These are phyloP conservation scores for Ginglymostoma cirratum DNA, from an alignment of 2,113 vertebrate genomes.

Conservation along the genomic window DNA sequence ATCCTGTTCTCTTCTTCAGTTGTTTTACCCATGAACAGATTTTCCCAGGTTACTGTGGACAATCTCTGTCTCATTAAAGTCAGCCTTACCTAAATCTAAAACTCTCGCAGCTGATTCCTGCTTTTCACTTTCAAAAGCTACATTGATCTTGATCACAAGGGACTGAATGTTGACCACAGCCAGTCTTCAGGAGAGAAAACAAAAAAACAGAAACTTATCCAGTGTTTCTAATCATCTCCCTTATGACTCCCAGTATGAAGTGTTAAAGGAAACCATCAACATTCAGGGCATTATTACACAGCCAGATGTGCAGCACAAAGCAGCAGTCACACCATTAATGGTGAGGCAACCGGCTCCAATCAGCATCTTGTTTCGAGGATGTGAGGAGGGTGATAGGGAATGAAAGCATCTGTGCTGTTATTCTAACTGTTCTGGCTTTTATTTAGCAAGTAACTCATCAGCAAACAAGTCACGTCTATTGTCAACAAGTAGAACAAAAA, in stretches of 20 bases:
- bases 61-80: no score
- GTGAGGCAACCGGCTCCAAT: not conserved
- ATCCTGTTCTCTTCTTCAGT: no score
- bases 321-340: not conserved
- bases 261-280: not conserved
- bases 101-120: no score
- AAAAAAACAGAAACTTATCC: not conserved
- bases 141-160: not conserved
- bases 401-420: not conserved
- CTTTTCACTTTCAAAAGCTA: no score
- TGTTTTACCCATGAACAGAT: no score
- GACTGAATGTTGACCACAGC: not conserved
- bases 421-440: not conserved
- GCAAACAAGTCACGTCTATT: not conserved
- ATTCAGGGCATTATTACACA: not conserved
- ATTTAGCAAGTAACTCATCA: not conserved
- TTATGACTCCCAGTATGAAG: not conserved
- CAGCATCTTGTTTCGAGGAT: no score
- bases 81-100: no score
- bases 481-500: not conserved
- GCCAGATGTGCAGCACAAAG: not conserved
- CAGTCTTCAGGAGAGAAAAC: not conserved
- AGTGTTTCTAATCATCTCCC: not conserved
- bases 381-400: no score
- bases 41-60: no score